Evolutionary conservation across 1,140 invertebrate genomes (phyloP).

Genomic region (Drosophila saltans): DNA sequence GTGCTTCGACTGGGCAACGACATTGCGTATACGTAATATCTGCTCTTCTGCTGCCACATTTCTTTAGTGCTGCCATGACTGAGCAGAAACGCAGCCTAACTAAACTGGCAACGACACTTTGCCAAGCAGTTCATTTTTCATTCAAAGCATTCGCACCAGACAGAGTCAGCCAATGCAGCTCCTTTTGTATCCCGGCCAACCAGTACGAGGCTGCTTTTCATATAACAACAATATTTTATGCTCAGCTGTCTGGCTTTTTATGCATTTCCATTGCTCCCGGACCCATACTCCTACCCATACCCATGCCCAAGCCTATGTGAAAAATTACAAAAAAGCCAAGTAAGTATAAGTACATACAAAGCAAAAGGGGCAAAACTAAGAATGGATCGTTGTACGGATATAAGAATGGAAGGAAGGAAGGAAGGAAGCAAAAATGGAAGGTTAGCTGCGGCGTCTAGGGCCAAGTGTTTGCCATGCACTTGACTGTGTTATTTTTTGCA

Average conservation of each 20-base stretch:
- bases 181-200: slow-evolving; percentile 7
- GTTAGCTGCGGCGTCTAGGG: slow-evolving; percentile 48
- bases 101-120: slow-evolving; percentile 68
- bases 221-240: slow-evolving; percentile 81
- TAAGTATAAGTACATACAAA: slow-evolving; percentile 17
- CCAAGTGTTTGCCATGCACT: slow-evolving; percentile 78
- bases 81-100: slow-evolving; percentile 67
- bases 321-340: slow-evolving; percentile 76
- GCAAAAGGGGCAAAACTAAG: slow-evolving; percentile 12
- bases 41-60: slow-evolving; percentile 8
- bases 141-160: slow-evolving; percentile 63
- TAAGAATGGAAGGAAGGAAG: background rate
- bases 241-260: slow-evolving; percentile 80
- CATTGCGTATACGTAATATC: slow-evolving; percentile 60
- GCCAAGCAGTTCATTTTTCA: slow-evolving; percentile 63
- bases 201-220: slow-evolving; percentile 63
- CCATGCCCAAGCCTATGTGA: slow-evolving; percentile 63
- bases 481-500: slow-evolving; percentile 75
- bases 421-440: slow-evolving; percentile 18
- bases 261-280: slow-evolving; percentile 60
- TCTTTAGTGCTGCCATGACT: slow-evolving; percentile 45
- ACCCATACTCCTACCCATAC: background rate
- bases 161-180: slow-evolving; percentile 52
- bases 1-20: slow-evolving; percentile 17
- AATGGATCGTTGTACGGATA: background rate